phyloP scores from a whole-genome alignment of 2,797 vertebrate species.

The Chiloscyllium punctatum region DNA sequence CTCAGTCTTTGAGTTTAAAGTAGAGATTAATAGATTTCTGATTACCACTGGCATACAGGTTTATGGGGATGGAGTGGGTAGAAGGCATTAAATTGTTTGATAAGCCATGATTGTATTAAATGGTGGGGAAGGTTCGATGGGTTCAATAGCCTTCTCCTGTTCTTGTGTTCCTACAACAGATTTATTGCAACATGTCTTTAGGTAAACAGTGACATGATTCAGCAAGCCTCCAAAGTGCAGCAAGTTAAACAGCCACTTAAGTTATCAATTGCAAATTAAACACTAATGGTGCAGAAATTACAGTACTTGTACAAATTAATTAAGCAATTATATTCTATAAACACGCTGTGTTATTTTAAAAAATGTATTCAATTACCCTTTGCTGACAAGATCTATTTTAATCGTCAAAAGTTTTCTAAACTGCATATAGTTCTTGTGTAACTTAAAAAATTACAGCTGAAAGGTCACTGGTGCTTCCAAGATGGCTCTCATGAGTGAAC shows the following conservation, averaged over 20 bases:
- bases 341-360: not conserved
- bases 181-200: not conserved
- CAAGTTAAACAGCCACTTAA: not conserved
- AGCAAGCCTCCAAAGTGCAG: not conserved
- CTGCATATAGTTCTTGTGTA: not conserved
- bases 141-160: too few species aligned
- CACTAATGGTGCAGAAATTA: not conserved
- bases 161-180: not conserved
- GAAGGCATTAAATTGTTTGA: too few species aligned
- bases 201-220: not conserved
- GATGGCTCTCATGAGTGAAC: not conserved
- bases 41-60: too few species aligned
- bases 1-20: too few species aligned
- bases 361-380: not conserved
- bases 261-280: not conserved
- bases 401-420: not conserved
- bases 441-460: not conserved
- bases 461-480: not conserved
- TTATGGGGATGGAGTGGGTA: too few species aligned
- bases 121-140: too few species aligned
- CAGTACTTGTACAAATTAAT: not conserved
- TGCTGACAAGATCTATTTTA: not conserved
- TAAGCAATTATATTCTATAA: not conserved
- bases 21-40: too few species aligned
- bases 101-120: too few species aligned